Evolutionary conservation across 2,113 vertebrate species (phyloP).

Genomic region (Cyanistes caeruleus): DNA sequence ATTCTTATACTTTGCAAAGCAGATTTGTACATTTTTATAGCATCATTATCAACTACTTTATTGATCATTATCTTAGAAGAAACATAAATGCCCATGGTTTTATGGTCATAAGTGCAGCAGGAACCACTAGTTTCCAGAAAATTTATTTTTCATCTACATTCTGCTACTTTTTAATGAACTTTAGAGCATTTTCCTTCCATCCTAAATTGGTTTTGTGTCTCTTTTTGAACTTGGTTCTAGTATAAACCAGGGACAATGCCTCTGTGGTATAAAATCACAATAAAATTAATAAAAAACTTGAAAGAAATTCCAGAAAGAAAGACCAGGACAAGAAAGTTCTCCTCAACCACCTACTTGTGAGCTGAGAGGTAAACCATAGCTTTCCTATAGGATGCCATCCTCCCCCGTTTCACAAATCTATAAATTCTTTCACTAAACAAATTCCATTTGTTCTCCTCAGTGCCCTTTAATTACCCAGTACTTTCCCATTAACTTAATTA

Average conservation of each 20-base stretch:
- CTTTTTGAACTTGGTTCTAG: background rate
- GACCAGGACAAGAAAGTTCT: background rate
- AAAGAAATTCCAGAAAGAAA: background rate
- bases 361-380: background rate
- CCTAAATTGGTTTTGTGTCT: background rate
- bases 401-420: background rate
- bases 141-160: background rate
- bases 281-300: background rate
- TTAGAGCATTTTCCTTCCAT: background rate
- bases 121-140: background rate
- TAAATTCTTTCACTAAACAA: background rate
- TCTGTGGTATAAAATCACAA: background rate
- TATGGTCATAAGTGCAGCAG: background rate
- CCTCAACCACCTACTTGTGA: background rate
- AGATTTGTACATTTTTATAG: background rate
- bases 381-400: background rate
- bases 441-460: constrained; percentile 8
- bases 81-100: background rate
- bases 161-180: background rate
- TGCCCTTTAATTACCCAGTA: constrained; percentile 34
- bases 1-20: background rate
- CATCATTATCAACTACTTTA: background rate
- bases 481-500: constrained; percentile 54
- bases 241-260: background rate
- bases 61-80: background rate